Conservation (phyloP, 2,888 invertebrate genomes). For the Steinernema scapterisci region DNA sequence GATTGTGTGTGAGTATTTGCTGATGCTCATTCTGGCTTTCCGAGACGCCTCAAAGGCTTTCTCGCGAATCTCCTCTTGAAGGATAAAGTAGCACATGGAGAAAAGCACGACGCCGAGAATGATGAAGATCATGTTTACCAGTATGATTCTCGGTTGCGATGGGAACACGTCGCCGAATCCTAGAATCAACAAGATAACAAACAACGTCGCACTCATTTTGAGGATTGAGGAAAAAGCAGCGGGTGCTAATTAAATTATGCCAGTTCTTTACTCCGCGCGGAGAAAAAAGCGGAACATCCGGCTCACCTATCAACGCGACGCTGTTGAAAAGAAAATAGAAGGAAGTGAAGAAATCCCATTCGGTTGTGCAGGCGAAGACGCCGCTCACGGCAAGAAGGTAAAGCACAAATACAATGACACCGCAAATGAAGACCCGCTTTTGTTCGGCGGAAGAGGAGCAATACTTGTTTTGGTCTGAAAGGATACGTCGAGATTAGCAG, state of each 20-base stretch:
- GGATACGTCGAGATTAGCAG: neutral
- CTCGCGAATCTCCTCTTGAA: constrained; percentile 61
- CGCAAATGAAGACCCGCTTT: constrained; percentile 52
- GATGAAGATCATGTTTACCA: constrained; percentile 57
- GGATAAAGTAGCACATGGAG: constrained; percentile 64
- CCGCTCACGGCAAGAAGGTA: constrained; percentile 50
- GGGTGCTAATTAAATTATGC: neutral
- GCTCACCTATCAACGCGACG: constrained; percentile 58
- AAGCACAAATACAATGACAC: constrained; percentile 50
- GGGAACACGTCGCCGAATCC: constrained; percentile 64
- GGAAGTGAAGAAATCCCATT: constrained; percentile 57
- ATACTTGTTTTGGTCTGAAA: constrained; percentile 7
- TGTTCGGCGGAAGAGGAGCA: constrained; percentile 44
- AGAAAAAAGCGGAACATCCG: neutral
- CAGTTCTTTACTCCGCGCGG: neutral
- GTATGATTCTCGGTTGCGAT: constrained; percentile 46
- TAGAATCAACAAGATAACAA: constrained; percentile 34
- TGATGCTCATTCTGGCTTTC: constrained; percentile 54
- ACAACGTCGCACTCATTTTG: neutral
- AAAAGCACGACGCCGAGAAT: constrained; percentile 60
- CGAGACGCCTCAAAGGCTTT: constrained; percentile 52
- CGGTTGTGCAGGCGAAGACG: constrained; percentile 48
- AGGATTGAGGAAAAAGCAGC: neutral
- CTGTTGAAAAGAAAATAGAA: constrained; percentile 62
- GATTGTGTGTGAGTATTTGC: constrained; percentile 57